phyloP scores from a whole-genome alignment of 2,113 vertebrate genomes.

The Eonycteris spelaea region DNA sequence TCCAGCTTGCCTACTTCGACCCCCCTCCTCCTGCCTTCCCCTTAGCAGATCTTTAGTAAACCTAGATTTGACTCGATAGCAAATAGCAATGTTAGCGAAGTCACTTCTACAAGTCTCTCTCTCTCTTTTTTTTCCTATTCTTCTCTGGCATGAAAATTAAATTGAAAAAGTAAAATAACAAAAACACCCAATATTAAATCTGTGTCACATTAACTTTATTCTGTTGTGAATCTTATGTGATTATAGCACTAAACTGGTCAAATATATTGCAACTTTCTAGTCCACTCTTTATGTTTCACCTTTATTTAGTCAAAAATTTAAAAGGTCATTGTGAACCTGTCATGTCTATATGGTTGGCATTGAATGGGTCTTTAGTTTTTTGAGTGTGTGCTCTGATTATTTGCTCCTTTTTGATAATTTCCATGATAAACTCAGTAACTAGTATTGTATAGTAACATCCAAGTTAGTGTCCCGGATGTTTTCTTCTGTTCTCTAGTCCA shows the following conservation, averaged over 20 bases:
- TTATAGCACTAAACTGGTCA: neutral
- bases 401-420: neutral
- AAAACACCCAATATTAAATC: neutral
- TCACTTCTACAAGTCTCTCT: neutral
- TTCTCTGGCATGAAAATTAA: neutral
- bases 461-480: neutral
- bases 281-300: neutral
- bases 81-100: neutral
- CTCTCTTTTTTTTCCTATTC: neutral
- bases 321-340: neutral
- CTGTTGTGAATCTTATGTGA: neutral
- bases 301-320: neutral
- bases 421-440: neutral
- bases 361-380: neutral
- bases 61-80: neutral
- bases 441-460: neutral
- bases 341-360: neutral
- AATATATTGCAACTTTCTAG: neutral
- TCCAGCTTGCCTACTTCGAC: neutral
- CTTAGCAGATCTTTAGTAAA: neutral
- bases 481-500: neutral
- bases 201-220: neutral
- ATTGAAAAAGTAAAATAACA: slow-evolving; percentile 18
- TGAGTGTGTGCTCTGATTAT: neutral
- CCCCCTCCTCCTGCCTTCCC: neutral